phyloP scores from a whole-genome alignment of 92 coral and sea anemone genomes.

The Pocillopora grandis region DNA sequence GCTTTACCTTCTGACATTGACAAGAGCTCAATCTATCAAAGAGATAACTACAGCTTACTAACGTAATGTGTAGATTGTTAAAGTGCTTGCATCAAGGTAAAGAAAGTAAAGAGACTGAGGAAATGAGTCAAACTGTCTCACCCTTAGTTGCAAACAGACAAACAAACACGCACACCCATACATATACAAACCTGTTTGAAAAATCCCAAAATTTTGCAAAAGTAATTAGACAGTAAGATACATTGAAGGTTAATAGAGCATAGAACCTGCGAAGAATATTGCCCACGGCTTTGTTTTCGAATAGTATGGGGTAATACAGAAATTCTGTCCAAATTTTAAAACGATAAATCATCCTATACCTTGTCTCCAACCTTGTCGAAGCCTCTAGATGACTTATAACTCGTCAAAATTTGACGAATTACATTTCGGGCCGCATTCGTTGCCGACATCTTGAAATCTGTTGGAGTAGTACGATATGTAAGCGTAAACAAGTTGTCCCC shows the following conservation, averaged over 20 bases:
- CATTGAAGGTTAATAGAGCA: too few species aligned
- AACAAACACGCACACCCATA: too few species aligned
- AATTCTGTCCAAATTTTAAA: not conserved
- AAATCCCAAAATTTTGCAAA: too few species aligned
- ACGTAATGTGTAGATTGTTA: not conserved
- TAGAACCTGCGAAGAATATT: too few species aligned
- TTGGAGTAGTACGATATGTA: not conserved
- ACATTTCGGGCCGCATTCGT: slow-evolving; percentile 13
- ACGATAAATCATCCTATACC: not conserved
- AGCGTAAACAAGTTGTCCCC: not conserved
- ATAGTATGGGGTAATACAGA: not conserved
- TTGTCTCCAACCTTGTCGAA: slow-evolving; percentile 63
- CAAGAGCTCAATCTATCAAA: slow-evolving; percentile 63
- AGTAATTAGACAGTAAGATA: too few species aligned
- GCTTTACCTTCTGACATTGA: slow-evolving; percentile 78
- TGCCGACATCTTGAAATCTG: slow-evolving; percentile 42
- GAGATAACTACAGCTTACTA: not conserved
- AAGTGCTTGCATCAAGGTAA: too few species aligned
- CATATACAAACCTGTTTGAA: too few species aligned
- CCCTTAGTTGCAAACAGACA: too few species aligned
- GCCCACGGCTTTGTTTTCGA: too few species aligned
- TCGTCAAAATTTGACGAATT: slow-evolving; percentile 29
- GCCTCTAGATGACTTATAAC: slow-evolving; percentile 16
- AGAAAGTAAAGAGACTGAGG: too few species aligned
- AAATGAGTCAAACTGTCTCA: too few species aligned